Conservation (phyloP, 2,113 vertebrate genomes). For the Megaceryle maxima region DNA sequence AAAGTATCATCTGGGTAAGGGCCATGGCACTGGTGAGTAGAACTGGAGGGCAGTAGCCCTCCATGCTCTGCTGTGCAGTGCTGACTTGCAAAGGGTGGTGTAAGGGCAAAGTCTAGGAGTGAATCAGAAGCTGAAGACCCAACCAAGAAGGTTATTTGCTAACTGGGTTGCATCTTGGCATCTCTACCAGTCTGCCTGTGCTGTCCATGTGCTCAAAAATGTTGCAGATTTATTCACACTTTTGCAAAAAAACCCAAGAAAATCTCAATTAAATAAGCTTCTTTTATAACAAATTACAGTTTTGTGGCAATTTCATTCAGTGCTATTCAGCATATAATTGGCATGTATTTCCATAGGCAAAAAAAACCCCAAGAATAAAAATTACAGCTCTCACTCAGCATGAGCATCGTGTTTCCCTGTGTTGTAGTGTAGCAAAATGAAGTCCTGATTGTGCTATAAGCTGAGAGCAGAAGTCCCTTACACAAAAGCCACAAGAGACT, state of each 20-base stretch:
- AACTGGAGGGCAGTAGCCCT: not conserved
- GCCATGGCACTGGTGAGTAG: not conserved
- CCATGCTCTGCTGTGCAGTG: no score
- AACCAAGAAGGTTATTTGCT: not conserved
- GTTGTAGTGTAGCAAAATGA: not conserved
- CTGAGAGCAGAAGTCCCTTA: not conserved
- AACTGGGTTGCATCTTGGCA: not conserved
- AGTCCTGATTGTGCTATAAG: not conserved
- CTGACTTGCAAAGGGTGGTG: not conserved
- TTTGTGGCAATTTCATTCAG: not conserved
- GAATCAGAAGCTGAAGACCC: not conserved
- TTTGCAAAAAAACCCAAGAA: not conserved
- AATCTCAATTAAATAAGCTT: not conserved
- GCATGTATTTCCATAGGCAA: not conserved
- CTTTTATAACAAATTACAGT: not conserved
- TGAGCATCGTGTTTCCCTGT: not conserved
- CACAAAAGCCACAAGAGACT: not conserved
- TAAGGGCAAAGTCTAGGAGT: not conserved
- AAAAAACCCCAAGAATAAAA: not conserved
- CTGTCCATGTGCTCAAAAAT: not conserved
- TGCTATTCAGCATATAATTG: not conserved
- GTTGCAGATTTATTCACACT: not conserved
- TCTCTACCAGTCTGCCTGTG: not conserved
- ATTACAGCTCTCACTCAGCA: not conserved
- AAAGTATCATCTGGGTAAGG: not conserved